Evolutionary conservation across 1,140 invertebrate species (phyloP), one percentile per base, ranked within the genome.

Genomic region (Caenorhabditis latens): DNA sequence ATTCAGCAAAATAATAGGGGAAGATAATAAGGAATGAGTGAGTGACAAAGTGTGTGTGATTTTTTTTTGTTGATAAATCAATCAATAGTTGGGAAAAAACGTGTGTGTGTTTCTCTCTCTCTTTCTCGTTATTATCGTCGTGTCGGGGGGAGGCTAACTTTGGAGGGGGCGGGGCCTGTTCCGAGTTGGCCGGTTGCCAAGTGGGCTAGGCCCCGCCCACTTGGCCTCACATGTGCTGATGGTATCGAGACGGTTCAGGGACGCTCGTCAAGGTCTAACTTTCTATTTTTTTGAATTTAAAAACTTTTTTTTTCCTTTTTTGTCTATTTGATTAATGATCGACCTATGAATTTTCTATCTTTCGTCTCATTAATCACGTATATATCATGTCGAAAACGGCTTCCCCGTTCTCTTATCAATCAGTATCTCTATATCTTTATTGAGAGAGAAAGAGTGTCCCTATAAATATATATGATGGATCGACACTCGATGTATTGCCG

Each of bases 211-310:
- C 71, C 50, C 71, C 71, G 71, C 71, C 46, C 71, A 50, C 46
- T 79, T 50, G 50, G 46, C 13, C 71, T 50, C 40, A 79, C 61
- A 46, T 53, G 71, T 79, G 50, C 24, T 50, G 21, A 79, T 79
- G 6, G 13, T 53, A 32, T 79, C 71, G 46, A 50, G 46, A 79
- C 71, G 71, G 71, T 79, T 79, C 71, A 79, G 46, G 71, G 71
- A 46, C 71, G 71, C 43, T n/a, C n/a, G n/a, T 71, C 65, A 71
- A 71, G 65, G 65, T 71, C 65, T 71, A 40, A 43, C 65, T 71
- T 46, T 4, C 40, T 43, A 42, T n/a, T 71, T 61, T 61, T 16
- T n/a, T 9, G 14, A 24, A 46, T 46, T 5, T 5, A 43, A 71
- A 42, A 42, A 21, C 57, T 61, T 16, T n/a, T 43, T 43, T 8